Evolutionary conservation across 2,113 vertebrate species (phyloP).

Genomic region (Dasyprocta punctata): DNA sequence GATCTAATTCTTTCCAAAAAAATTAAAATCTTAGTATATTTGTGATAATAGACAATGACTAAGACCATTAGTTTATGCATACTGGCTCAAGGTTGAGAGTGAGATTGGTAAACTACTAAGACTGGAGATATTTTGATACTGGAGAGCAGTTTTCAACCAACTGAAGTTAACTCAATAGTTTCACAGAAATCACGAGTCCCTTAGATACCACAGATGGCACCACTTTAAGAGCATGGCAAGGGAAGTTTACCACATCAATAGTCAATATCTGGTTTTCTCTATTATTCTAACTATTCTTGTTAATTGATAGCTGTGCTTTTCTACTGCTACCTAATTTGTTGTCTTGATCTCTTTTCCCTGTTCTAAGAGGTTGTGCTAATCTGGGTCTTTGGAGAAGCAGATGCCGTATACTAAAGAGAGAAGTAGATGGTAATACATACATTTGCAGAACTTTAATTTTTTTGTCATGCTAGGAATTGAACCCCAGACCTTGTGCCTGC

Average conservation of each 20-base stretch:
- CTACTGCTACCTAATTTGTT: neutral
- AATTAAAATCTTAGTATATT: constrained; percentile 2
- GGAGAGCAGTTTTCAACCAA: neutral
- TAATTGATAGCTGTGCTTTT: neutral
- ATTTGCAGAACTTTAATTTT: neutral
- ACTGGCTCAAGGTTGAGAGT: neutral
- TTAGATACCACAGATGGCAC: neutral
- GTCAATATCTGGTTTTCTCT: neutral
- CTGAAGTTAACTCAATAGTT: neutral
- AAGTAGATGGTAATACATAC: neutral
- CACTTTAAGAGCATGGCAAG: neutral
- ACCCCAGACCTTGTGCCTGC: neutral
- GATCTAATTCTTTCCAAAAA: neutral
- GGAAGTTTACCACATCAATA: neutral
- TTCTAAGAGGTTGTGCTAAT: neutral
- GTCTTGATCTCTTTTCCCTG: neutral
- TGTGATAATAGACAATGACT: constrained; percentile 28
- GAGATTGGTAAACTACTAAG: neutral
- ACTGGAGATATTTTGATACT: neutral
- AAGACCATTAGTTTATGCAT: constrained; percentile 21
- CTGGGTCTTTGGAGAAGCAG: neutral
- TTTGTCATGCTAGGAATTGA: neutral
- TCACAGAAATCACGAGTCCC: neutral
- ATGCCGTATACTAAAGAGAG: no score
- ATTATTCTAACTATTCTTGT: neutral